Base-by-base conservation (phyloP, 2,888 invertebrate genomes). In the Horisme vitalbata region DNA sequence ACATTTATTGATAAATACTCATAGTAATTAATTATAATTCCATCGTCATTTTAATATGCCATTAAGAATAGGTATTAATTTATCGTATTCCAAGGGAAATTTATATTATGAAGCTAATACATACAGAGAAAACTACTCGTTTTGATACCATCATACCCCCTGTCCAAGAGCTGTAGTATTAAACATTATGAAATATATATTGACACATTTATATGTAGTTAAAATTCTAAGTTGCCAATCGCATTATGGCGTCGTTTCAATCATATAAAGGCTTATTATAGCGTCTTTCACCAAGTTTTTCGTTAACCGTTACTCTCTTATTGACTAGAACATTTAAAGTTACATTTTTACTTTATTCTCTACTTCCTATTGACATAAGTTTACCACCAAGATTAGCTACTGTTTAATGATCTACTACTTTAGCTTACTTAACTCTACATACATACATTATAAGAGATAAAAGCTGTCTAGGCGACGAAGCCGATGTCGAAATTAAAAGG, bases 251-350 rank as follows among this genome's bases (percentile, higher is more conserved):
- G 68, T 67, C 73, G 74, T 68, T 30, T 31, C 44, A 39, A 61
- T 71, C 67, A 75, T 73, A 80, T 67, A 85, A 84, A 88, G 89
- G 89, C 89, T 88, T 88, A 83, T 75, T 74, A 75, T 83, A 85
- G 86, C 83, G 83, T 88, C 87, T 81, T 89, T 78, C 89, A 89
- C 89, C 89, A 89, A 89, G 89, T 89, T 89, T 84, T 70, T 47
- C 59, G 54, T 72, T 79, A 79, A 84, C 67, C 71, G 73, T 73
- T 78, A 80, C 75, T 81, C 75, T 70, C 88, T 88, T 87, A 87
- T 59, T 62, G 68, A 76, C 83, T 89, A 88, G 65, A 83, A 89
- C 81, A 83, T 87, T 85, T 80, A 82, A 77, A 72, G 75, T 80
- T 83, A 84, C 70, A 75, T 77, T 76, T 79, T 80, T 77, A 73